Percentiles rank a stretch among this genome's conserved stretches.
Evolutionary conservation across 2,888 invertebrate genomes (phyloP).

Genomic region (Cosmia trapezina): DNA sequence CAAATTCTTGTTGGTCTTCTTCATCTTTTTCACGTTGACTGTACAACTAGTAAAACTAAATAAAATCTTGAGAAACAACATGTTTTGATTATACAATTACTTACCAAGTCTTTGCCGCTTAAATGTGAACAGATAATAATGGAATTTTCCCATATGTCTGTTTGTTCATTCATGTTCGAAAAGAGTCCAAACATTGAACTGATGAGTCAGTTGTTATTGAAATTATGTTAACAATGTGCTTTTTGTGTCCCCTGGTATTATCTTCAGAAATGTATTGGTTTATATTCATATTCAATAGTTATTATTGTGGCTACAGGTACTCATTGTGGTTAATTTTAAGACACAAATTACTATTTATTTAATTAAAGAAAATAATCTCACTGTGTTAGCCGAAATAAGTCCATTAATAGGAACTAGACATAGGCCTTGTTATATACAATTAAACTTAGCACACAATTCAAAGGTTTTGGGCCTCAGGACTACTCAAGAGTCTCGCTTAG

Average conservation of each 20-base stretch:
- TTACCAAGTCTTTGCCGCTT: not conserved
- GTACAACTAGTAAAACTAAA: not conserved
- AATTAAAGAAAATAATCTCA: not conserved
- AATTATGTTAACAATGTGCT: constrained; percentile 14
- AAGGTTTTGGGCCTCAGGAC: no score
- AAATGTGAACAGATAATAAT: constrained; percentile 12
- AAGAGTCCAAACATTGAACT: constrained; percentile 15
- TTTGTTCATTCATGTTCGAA: constrained; percentile 2
- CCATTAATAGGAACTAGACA: not conserved
- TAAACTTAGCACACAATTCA: no score
- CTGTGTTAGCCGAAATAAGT: no score
- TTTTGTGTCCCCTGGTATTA: not conserved
- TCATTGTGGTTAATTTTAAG: no score
- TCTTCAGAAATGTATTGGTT: not conserved
- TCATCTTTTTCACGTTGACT: no score
- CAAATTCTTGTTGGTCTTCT: no score
- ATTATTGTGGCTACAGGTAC: not conserved
- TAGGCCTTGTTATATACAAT: no score
- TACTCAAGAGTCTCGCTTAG: no score
- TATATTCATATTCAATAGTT: not conserved
- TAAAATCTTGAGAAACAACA: not conserved
- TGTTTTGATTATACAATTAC: constrained; percentile 11
- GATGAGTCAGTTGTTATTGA: constrained; percentile 10
- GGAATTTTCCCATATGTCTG: constrained; percentile 26
- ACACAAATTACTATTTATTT: no score